A percentile compares a stretch with the other conserved stretches of the same genome.
Evolutionary conservation across 2,113 vertebrate species (phyloP).

Genomic region (Heptranchias perlo): DNA sequence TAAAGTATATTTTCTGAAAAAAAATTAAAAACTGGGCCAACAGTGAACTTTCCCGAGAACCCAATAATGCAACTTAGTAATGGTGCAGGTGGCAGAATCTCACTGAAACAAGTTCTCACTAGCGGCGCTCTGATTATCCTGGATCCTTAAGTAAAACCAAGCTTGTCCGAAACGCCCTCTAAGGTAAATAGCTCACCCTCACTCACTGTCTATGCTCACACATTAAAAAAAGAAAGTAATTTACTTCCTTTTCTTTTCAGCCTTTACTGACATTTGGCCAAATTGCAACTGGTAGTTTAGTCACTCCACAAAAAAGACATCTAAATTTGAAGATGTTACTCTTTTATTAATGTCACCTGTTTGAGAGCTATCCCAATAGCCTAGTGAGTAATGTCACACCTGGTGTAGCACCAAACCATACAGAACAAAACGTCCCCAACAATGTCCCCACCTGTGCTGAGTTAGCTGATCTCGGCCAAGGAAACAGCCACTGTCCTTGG

Average conservation of each 20-base stretch:
- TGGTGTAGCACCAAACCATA: not conserved
- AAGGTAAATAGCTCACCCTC: not conserved
- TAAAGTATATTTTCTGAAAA: too few relatives aligned
- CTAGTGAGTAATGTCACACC: not conserved
- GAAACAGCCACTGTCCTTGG: not conserved
- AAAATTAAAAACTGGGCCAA: not conserved
- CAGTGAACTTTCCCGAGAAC: not conserved
- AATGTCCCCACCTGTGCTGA: not conserved
- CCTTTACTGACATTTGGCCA: not conserved
- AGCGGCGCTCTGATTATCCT: not conserved
- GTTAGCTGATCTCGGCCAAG: not conserved
- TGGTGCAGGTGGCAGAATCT: not conserved
- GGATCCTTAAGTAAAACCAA: not conserved
- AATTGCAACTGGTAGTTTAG: not conserved
- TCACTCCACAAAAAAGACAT: not conserved
- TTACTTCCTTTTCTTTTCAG: not conserved
- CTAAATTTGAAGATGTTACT: not conserved
- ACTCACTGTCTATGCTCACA: not conserved
- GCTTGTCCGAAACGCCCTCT: not conserved
- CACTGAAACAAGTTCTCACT: not conserved
- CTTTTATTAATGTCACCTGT: not conserved
- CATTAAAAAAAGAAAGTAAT: not conserved
- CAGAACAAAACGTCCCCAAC: not conserved
- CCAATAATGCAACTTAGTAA: not conserved
- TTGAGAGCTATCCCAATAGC: not conserved